Percentiles rank a stretch among this genome's conserved stretches.
These are phyloP conservation scores for Conus ventricosus DNA, from an alignment of 1,140 invertebrate species.

Conservation along the genomic window DNA sequence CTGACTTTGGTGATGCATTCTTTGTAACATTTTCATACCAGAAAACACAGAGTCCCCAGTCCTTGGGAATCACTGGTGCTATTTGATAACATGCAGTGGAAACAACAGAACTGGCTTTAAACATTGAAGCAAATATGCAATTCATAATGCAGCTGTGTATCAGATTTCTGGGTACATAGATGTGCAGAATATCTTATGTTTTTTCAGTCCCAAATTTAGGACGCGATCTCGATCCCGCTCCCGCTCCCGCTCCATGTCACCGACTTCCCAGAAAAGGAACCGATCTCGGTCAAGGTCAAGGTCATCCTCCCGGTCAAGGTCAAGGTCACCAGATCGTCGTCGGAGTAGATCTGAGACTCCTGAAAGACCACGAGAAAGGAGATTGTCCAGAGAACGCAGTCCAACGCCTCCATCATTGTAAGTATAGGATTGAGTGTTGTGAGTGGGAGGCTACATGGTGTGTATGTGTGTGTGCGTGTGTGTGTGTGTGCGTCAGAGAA, in stretches of 20 bases:
- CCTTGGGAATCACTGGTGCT: too few species aligned
- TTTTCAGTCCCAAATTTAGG: background rate
- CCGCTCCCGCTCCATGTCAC: constrained; percentile 47
- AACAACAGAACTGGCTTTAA: too few species aligned
- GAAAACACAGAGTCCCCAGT: too few species aligned
- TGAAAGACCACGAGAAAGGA: constrained; percentile 38
- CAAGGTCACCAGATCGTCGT: constrained; percentile 65
- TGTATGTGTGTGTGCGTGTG: too few species aligned
- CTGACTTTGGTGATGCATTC: too few species aligned
- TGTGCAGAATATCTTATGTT: too few species aligned
- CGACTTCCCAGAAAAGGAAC: constrained; percentile 53
- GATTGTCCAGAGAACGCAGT: constrained; percentile 76
- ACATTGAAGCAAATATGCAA: too few species aligned
- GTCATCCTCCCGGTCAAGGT: constrained; percentile 58
- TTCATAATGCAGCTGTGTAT: too few species aligned
- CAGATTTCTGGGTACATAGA: too few species aligned
- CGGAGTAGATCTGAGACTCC: constrained; percentile 69
- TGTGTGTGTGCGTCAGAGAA: too few species aligned
- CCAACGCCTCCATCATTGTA: constrained; percentile 82
- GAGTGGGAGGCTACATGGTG: background rate
- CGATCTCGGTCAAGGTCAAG: constrained; percentile 63
- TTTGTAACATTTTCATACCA: too few species aligned
- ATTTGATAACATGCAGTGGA: too few species aligned
- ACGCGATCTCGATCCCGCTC: constrained; percentile 29
- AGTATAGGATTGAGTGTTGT: constrained; percentile 10